Evolutionary conservation across 2,888 invertebrate genomes (phyloP).

Genomic region (Lacanobia oleracea): DNA sequence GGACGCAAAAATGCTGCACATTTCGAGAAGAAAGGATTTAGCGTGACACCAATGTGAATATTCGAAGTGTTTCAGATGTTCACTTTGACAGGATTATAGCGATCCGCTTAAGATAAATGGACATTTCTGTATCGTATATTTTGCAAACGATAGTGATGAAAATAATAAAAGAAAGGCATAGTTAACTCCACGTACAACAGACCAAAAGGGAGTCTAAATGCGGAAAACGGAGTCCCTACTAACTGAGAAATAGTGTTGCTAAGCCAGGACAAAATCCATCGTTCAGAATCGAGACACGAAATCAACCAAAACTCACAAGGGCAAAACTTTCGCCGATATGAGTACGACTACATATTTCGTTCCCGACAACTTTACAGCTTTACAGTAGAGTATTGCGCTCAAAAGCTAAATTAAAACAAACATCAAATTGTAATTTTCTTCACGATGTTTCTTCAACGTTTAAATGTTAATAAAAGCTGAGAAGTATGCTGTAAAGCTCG

Average conservation of each 20-base stretch:
- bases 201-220: too few relatives aligned
- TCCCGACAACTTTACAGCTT: background rate
- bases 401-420: slow-evolving; percentile 1
- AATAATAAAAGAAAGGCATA: background rate
- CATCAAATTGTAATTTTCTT: slow-evolving; percentile 6
- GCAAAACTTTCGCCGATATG: background rate
- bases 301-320: background rate
- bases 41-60: background rate
- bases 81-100: background rate
- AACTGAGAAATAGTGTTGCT: background rate
- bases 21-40: slow-evolving; percentile 17
- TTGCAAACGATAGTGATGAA: slow-evolving; percentile 1
- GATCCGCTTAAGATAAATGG: background rate
- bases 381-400: background rate
- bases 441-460: slow-evolving; percentile 3
- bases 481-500: slow-evolving; percentile 27
- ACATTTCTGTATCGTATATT: background rate
- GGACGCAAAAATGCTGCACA: slow-evolving; percentile 22
- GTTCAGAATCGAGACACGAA: too few relatives aligned
- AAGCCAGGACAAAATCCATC: background rate
- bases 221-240: too few relatives aligned
- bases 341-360: background rate
- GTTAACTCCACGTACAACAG: too few relatives aligned
- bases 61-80: background rate
- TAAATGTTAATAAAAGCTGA: slow-evolving; percentile 31